These are phyloP conservation scores for Drosophila nr. perissopoda DNA, from an alignment of 2,888 invertebrate species.

Conservation along the genomic window DNA sequence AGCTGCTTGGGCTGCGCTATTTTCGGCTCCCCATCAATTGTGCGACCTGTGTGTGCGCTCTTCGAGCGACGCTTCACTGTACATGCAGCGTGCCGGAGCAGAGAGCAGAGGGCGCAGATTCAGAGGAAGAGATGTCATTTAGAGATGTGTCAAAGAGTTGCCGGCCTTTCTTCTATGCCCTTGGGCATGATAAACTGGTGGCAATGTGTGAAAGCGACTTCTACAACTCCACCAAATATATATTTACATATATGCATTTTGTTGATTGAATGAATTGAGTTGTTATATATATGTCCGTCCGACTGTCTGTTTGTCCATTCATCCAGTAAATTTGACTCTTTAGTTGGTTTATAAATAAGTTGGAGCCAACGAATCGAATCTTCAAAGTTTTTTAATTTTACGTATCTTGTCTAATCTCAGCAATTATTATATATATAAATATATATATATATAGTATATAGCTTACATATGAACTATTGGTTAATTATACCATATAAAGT, in stretches of 20 bases:
- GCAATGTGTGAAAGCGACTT: background rate
- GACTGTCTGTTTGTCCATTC: background rate
- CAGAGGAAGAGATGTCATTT: conserved; percentile 2
- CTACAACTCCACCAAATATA: background rate
- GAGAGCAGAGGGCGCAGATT: background rate
- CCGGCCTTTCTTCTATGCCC: background rate
- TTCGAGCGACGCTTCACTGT: conserved; percentile 85
- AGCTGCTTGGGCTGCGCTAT: conserved; percentile 83
- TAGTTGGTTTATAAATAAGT: background rate
- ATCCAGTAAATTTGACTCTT: background rate
- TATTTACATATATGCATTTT: background rate
- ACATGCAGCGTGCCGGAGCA: background rate
- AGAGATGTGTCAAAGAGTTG: conserved; percentile 26
- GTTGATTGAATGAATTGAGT: background rate
- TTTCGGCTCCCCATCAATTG: conserved; percentile 81
- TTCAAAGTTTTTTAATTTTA: background rate
- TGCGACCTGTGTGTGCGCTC: conserved; percentile 84
- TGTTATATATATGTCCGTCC: background rate
- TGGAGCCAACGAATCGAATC: background rate
- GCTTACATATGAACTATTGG: background rate
- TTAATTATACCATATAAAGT: background rate
- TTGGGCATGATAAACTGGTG: background rate
- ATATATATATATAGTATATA: too few species aligned
- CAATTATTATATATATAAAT: too few species aligned
- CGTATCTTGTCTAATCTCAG: background rate